Conservation (phyloP, 2,113 vertebrate species). For the Hypocryptadius cinnamomeus region DNA sequence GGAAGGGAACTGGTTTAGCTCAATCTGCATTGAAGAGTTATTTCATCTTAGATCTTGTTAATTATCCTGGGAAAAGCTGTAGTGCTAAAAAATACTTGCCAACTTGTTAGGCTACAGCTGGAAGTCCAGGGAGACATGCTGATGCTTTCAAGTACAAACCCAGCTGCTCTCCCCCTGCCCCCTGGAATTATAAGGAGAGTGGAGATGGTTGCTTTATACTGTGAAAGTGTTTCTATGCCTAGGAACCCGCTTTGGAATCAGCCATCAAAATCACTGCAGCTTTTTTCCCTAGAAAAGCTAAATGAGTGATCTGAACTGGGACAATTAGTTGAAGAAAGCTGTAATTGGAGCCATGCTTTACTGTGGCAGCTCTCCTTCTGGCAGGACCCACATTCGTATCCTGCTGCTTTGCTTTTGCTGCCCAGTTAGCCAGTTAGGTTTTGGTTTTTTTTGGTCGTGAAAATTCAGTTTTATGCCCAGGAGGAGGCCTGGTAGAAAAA, state of each 20-base stretch:
- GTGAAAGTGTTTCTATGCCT: background rate
- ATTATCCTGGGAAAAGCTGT: background rate
- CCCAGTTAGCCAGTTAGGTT: background rate
- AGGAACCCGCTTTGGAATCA: background rate
- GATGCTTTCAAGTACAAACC: constrained; percentile 4
- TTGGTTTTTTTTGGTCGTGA: background rate
- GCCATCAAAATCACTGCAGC: background rate
- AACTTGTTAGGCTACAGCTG: background rate
- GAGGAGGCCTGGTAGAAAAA: background rate
- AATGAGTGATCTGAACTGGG: background rate
- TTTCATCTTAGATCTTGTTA: background rate
- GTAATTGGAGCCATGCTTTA: background rate
- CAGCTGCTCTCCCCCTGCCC: background rate
- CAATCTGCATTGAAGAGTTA: background rate
- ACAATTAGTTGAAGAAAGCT: background rate
- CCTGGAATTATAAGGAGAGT: background rate
- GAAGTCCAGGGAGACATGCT: background rate
- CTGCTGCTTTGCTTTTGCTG: background rate
- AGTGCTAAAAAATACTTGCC: background rate
- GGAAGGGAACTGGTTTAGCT: background rate
- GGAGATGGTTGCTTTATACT: background rate
- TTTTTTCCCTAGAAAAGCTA: background rate
- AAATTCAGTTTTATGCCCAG: background rate
- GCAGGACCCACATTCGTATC: background rate
- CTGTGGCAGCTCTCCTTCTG: background rate